A percentile compares a stretch with the other conserved stretches of the same genome.
Evolutionary conservation across 2,113 vertebrate species (phyloP).

Genomic region (Melanocharis versteri): DNA sequence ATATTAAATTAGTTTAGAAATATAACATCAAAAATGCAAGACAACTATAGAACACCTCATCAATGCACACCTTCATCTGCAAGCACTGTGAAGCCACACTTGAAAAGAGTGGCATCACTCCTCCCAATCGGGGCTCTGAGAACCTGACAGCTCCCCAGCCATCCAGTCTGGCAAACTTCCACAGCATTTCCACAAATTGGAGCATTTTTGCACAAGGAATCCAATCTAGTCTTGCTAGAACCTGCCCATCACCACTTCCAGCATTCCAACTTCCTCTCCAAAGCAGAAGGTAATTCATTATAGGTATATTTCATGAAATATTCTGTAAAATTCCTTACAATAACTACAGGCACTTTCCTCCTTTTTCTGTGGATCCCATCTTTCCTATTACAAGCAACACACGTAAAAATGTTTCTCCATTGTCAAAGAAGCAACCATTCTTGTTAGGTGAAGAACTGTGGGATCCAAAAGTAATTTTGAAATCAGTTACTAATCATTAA

Average conservation of each 20-base stretch:
- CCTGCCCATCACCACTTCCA: not conserved
- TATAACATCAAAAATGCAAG: not conserved
- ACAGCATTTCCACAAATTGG: not conserved
- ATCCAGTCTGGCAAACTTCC: not conserved
- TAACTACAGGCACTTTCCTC: not conserved
- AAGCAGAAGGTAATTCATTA: not conserved
- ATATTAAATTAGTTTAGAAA: not conserved
- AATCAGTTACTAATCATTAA: not conserved
- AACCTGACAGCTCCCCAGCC: not conserved
- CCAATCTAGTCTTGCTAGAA: not conserved
- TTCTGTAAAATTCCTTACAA: not conserved
- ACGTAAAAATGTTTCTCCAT: not conserved
- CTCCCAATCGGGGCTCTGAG: not conserved
- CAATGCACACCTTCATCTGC: not conserved
- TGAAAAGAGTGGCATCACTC: not conserved
- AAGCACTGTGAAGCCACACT: not conserved
- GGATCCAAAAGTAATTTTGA: not conserved
- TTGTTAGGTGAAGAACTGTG: not conserved
- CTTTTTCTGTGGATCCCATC: not conserved
- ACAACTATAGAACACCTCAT: not conserved
- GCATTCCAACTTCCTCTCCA: not conserved
- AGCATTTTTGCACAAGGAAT: not conserved
- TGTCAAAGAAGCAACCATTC: not conserved
- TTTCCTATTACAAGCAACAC: not conserved
- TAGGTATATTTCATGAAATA: not conserved